Percentiles rank a stretch among this genome's conserved stretches.
These are phyloP conservation scores for Sycophaga agraensis DNA, from an alignment of 1,140 invertebrate genomes.

Conservation along the genomic window DNA sequence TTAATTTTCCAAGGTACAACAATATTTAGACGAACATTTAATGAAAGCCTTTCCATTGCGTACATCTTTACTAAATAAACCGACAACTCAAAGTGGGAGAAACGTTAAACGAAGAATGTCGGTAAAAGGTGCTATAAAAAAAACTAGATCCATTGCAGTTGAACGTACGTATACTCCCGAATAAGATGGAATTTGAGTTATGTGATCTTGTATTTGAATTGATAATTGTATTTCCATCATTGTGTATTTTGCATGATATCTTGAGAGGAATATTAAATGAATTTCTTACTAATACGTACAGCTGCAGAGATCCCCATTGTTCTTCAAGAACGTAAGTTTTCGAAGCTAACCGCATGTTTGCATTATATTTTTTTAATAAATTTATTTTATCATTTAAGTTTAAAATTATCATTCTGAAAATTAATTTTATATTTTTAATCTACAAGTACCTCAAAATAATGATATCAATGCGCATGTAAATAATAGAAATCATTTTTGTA, in stretches of 20 bases:
- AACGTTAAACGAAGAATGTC: slow-evolving; percentile 73
- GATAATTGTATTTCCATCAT: slow-evolving; percentile 11
- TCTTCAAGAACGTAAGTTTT: slow-evolving; percentile 48
- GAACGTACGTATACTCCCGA: slow-evolving; percentile 65
- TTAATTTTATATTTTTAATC: too few relatives aligned
- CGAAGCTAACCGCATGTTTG: slow-evolving; percentile 26
- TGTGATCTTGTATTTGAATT: too few relatives aligned
- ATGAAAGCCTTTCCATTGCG: slow-evolving; percentile 76
- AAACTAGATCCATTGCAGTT: slow-evolving; percentile 82
- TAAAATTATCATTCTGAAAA: background rate
- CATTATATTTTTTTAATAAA: background rate
- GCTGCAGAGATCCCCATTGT: slow-evolving; percentile 35
- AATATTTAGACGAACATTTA: slow-evolving; percentile 86
- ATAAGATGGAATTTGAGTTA: too few relatives aligned
- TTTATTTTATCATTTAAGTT: too few relatives aligned
- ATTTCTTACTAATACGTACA: slow-evolving; percentile 41
- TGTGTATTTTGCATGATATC: slow-evolving; percentile 34
- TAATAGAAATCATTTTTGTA: slow-evolving; percentile 41
- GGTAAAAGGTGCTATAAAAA: slow-evolving; percentile 82
- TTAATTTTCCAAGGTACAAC: slow-evolving; percentile 66
- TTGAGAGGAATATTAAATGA: slow-evolving; percentile 26
- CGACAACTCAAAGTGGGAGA: slow-evolving; percentile 56
- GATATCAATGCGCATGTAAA: background rate
- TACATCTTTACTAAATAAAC: slow-evolving; percentile 64
- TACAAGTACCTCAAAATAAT: too few relatives aligned